These are phyloP conservation scores for Cosmia pyralina DNA, from an alignment of 2,888 invertebrate genomes.

Conservation along the genomic window DNA sequence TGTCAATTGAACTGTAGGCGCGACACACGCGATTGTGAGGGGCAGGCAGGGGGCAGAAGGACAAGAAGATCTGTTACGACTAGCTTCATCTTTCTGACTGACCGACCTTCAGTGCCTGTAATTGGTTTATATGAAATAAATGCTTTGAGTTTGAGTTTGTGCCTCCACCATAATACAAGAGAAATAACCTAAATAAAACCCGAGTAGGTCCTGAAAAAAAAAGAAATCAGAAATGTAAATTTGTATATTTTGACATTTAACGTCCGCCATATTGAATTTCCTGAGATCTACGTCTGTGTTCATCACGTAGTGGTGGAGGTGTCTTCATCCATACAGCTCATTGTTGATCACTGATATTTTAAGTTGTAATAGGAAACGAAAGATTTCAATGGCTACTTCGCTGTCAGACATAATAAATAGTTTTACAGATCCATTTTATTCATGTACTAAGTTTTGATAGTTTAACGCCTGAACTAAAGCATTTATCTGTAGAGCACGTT, in stretches of 20 bases:
- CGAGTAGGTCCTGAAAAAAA: neutral
- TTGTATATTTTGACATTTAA: neutral
- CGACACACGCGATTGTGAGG: constrained; percentile 45
- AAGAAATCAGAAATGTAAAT: neutral
- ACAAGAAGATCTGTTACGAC: neutral
- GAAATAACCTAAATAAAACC: neutral
- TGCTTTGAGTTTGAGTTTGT: too few species aligned
- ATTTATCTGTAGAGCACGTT: neutral
- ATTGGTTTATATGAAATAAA: too few species aligned
- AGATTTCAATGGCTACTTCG: neutral
- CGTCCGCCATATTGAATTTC: neutral
- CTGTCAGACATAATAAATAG: neutral
- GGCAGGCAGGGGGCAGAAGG: constrained; percentile 45
- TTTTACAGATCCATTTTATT: too few species aligned
- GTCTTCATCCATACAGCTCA: neutral
- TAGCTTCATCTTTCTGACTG: too few species aligned
- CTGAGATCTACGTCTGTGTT: neutral
- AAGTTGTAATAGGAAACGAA: neutral
- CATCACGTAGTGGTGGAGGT: neutral
- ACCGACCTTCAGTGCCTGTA: too few species aligned
- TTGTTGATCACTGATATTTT: neutral
- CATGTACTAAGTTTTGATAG: too few species aligned
- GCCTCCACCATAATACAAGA: neutral
- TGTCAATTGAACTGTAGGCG: constrained; percentile 64
- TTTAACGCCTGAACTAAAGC: neutral